Percentiles rank a stretch among this genome's conserved stretches.
Evolutionary conservation across 2,113 vertebrate genomes (phyloP).

Genomic region (Cercopithecus mona): DNA sequence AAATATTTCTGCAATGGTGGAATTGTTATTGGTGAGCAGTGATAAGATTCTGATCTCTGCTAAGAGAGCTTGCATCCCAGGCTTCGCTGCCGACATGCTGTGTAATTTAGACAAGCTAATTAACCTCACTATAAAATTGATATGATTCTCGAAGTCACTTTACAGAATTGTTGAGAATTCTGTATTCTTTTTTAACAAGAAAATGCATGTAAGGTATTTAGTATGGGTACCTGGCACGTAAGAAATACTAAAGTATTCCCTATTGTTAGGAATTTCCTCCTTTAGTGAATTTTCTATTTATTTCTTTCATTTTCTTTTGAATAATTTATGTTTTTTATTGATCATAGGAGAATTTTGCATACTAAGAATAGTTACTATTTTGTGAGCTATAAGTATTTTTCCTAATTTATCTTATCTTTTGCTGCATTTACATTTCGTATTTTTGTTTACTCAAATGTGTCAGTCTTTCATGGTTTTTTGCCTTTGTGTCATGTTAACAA

Average conservation of each 20-base stretch:
- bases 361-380: not conserved
- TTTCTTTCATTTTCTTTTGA: not conserved
- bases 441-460: slow-evolving; percentile 2
- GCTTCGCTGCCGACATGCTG: not conserved
- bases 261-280: not conserved
- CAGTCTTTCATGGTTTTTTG: not conserved
- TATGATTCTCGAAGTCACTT: not conserved
- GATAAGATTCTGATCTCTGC: not conserved
- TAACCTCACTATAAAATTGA: not conserved
- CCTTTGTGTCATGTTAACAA: not conserved
- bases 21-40: not conserved
- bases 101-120: not conserved
- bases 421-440: not conserved
- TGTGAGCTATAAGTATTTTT: not conserved
- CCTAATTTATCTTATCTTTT: not conserved
- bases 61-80: not conserved
- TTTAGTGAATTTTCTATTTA: not conserved
- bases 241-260: not conserved
- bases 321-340: not conserved
- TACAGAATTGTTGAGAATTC: not conserved
- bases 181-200: not conserved
- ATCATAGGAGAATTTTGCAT: not conserved
- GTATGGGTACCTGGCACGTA: not conserved
- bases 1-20: not conserved
- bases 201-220: not conserved